phyloP scores from a whole-genome alignment of 2,797 vertebrate species.

The Helarctos malayanus region DNA sequence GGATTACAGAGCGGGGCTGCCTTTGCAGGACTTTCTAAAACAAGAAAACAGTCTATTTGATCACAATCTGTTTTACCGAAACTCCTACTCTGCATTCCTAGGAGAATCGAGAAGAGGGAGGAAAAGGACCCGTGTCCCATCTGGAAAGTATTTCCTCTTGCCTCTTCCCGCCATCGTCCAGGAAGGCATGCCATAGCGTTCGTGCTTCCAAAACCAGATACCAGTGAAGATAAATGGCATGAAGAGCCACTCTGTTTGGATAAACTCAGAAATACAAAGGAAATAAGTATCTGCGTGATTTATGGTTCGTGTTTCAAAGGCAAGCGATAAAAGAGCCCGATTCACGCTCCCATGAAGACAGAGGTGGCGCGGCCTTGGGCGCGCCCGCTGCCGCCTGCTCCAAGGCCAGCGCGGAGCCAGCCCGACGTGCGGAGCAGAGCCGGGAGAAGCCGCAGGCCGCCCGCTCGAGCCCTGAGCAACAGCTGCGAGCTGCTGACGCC shows the following conservation, averaged over 20 bases:
- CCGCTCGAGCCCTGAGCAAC: accelerated
- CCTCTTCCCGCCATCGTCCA: not conserved
- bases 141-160: not conserved
- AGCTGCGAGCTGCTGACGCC: not conserved
- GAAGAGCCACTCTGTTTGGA: not conserved
- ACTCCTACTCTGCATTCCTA: not conserved
- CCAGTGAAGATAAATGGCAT: not conserved
- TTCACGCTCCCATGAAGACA: not conserved
- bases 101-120: no score
- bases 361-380: not conserved
- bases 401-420: no score
- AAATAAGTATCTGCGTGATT: not conserved
- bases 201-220: not conserved
- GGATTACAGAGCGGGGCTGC: not conserved
- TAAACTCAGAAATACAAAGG: not conserved
- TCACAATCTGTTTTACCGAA: accelerated
- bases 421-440: not conserved
- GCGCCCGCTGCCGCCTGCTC: accelerated
- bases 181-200: not conserved
- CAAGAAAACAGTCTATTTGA: not conserved
- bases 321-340: not conserved
- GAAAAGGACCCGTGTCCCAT: not conserved
- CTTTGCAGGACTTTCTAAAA: no score
- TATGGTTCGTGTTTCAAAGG: not conserved
- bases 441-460: not conserved